phyloP scores from a whole-genome alignment of 1,140 invertebrate species.

The Hypothenemus hampei region DNA sequence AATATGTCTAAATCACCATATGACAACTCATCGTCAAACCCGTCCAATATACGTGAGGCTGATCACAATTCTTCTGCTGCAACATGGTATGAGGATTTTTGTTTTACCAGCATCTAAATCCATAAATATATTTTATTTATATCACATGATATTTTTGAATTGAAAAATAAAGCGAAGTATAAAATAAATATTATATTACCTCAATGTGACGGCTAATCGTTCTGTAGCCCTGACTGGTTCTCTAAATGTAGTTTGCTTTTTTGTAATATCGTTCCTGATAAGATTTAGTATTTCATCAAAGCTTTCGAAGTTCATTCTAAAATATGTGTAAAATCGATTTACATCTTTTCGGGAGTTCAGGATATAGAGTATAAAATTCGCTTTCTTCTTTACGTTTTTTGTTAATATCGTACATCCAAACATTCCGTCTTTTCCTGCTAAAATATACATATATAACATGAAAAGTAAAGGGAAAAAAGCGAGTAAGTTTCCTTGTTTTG shows the following conservation, averaged over 20 bases:
- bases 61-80: neutral
- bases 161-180: neutral
- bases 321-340: slow-evolving; percentile 10
- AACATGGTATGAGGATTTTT: neutral
- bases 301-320: slow-evolving; percentile 9
- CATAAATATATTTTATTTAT: too few relatives aligned
- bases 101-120: too few relatives aligned
- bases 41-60: neutral
- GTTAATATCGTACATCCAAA: slow-evolving; percentile 3
- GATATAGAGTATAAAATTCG: neutral
- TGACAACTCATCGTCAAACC: neutral
- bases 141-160: neutral
- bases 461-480: too few relatives aligned
- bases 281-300: too few relatives aligned
- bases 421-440: neutral
- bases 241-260: neutral
- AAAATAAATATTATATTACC: neutral
- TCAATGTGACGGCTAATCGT: slow-evolving; percentile 15
- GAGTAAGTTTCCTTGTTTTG: too few relatives aligned
- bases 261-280: neutral
- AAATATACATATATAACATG: too few relatives aligned
- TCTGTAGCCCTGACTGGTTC: slow-evolving; percentile 10
- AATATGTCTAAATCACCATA: neutral
- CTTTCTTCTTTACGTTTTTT: slow-evolving; percentile 1
- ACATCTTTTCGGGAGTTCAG: neutral